Conservation (phyloP, 2,888 invertebrate genomes). For the Eledona agricola region DNA sequence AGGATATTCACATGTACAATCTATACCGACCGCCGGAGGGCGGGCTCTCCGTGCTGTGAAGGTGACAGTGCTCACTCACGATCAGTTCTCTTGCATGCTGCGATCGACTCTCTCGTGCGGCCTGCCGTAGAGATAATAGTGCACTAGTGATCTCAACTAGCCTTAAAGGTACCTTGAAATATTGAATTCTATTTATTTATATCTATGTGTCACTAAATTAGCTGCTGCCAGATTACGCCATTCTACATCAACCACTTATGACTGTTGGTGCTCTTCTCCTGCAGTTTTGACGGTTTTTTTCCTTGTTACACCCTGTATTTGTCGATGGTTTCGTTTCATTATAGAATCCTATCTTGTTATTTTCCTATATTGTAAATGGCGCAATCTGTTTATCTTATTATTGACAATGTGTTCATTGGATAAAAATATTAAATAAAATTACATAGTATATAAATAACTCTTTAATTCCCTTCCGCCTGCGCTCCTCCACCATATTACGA, state of each 20-base stretch:
- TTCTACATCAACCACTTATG: slow-evolving; percentile 59
- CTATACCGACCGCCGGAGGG: slow-evolving; percentile 42
- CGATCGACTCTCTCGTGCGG: slow-evolving; percentile 51
- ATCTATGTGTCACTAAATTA: slow-evolving; percentile 55
- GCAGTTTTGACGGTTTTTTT: slow-evolving; percentile 18
- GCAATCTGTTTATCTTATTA: slow-evolving; percentile 60
- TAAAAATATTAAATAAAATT: slow-evolving; percentile 60
- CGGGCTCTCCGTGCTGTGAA: slow-evolving; percentile 52
- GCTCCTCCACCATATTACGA: too few relatives aligned
- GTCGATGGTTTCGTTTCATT: too few relatives aligned
- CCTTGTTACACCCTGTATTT: too few relatives aligned
- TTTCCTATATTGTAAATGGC: slow-evolving; percentile 54
- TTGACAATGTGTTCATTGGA: slow-evolving; percentile 63
- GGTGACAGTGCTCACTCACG: slow-evolving; percentile 52
- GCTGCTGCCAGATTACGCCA: slow-evolving; percentile 59
- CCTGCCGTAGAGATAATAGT: slow-evolving; percentile 58
- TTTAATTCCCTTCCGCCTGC: slow-evolving; percentile 1
- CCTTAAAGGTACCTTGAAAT: slow-evolving; percentile 62
- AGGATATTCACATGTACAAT: slow-evolving; percentile 53
- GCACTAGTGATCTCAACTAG: slow-evolving; percentile 64
- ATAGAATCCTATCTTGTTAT: slow-evolving; percentile 17
- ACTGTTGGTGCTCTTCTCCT: slow-evolving; percentile 54
- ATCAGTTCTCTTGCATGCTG: slow-evolving; percentile 48
- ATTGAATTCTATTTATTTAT: slow-evolving; percentile 58
- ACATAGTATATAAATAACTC: slow-evolving; percentile 42